Evolutionary conservation across 2,113 vertebrate genomes (phyloP).

Genomic region (Elaphurus davidianus): DNA sequence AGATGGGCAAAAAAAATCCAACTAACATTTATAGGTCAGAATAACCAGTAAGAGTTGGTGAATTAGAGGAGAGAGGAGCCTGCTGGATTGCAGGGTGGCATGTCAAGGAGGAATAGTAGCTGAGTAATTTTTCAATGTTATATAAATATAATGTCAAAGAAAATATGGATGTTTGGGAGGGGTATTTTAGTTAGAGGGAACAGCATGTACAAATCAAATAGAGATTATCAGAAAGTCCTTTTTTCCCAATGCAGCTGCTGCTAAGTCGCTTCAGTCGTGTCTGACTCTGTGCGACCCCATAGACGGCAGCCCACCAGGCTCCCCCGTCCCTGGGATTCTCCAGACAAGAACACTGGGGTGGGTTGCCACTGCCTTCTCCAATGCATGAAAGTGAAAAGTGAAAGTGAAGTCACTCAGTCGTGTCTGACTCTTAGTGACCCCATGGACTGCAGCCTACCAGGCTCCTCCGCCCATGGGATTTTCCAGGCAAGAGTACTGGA

Average conservation of each 20-base stretch:
- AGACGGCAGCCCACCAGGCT: neutral
- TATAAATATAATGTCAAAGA: neutral
- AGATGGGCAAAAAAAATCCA: neutral
- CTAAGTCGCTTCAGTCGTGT: neutral
- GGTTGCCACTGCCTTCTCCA: neutral
- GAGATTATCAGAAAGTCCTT: neutral
- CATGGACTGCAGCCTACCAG: neutral
- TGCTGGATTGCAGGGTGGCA: too few relatives aligned
- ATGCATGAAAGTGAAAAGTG: neutral
- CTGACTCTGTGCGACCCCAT: fast-evolving
- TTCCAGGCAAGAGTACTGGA: neutral
- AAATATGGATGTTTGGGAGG: neutral
- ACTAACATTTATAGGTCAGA: neutral
- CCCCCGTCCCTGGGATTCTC: neutral
- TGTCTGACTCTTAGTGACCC: fast-evolving
- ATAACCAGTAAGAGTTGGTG: neutral
- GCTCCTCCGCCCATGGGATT: neutral
- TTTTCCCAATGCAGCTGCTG: neutral
- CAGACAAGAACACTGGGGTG: neutral
- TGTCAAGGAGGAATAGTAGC: neutral
- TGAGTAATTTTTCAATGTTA: neutral
- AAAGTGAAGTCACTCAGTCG: fast-evolving
- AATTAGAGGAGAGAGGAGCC: neutral
- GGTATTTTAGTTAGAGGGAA: neutral
- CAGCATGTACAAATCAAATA: neutral